These are phyloP conservation scores for Sabatieria punctata DNA, from an alignment of 2,888 invertebrate genomes.

Conservation along the genomic window DNA sequence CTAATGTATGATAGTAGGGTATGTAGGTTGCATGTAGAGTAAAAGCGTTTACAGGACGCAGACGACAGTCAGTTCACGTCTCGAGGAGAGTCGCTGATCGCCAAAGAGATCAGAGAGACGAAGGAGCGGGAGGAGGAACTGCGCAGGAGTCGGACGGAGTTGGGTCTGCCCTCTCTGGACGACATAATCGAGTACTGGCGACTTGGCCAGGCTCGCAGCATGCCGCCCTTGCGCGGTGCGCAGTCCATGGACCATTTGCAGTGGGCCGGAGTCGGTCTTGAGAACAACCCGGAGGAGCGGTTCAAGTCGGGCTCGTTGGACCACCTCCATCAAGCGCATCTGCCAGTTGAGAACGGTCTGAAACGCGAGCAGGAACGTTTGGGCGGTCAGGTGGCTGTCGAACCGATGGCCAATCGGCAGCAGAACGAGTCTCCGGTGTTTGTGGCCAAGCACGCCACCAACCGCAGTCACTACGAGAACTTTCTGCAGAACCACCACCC, in stretches of 20 bases:
- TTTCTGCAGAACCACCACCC: not conserved
- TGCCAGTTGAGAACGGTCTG: not conserved
- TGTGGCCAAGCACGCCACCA: no score
- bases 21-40: no score
- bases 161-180: constrained; percentile 15
- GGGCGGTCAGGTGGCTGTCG: no score
- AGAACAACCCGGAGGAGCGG: not conserved
- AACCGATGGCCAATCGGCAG: no score
- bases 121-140: constrained; percentile 40
- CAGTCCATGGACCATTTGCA: constrained; percentile 16
- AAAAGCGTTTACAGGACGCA: no score
- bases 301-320: not conserved
- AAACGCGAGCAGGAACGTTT: not conserved
- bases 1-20: no score
- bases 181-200: constrained; percentile 13
- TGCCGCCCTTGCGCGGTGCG: constrained; percentile 13
- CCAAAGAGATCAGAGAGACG: constrained; percentile 37
- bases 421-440: no score
- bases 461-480: no score
- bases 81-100: constrained; percentile 25
- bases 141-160: constrained; percentile 23
- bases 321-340: not conserved
- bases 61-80: no score
- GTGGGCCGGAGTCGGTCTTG: constrained; percentile 5
- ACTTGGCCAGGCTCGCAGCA: constrained; percentile 1